Evolutionary conservation across 2,888 invertebrate species (phyloP), one percentile per base, ranked within the genome.

Genomic region (Bedellia somnulentella): DNA sequence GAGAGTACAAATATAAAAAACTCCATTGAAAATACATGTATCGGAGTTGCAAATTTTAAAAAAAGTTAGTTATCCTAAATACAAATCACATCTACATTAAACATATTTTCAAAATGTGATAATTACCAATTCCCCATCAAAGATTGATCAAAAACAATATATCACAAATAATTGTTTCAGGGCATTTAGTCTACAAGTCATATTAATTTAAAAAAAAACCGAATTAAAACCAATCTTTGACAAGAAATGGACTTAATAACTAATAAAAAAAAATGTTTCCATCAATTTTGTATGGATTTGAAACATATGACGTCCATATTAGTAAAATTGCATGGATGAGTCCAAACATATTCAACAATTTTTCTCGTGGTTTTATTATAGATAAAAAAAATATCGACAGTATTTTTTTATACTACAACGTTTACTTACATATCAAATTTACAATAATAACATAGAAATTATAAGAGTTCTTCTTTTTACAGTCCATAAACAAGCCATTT

Each of bases 81-180:
- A 32, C 35, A 66, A 61, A 40, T 60, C 68, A 70, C 70, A 71
- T 59, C 52, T 50, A 56, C 50, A 46, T 49, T 52, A 62, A 71
- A 71, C 68, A 70, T 63, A 71, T 70, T 45, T 59, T 51, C 24
- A 44, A 46, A 55, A 63, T 67, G 68, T 64, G 67, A 60, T 52
- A 61, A 57, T 55, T 59, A 41, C n/a, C 39, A 37, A 41, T 34
- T 38, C 41, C 32, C 38, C 36, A 24, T 37, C 11, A 17, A 27
- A 32, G n/a, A n/a, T n/a, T n/a, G n/a, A n/a, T n/a, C n/a, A n/a
- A n/a, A n/a, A n/a, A n/a, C n/a, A n/a, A n/a, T n/a, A n/a, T n/a
- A n/a, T n/a, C n/a, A n/a, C n/a, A n/a, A n/a, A n/a, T n/a, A n/a
- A n/a, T n/a, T n/a, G n/a, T n/a, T n/a, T n/a, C n/a, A n/a, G n/a